Evolutionary conservation across 1,140 invertebrate genomes (phyloP).

Genomic region (Drosophila tropicalis): DNA sequence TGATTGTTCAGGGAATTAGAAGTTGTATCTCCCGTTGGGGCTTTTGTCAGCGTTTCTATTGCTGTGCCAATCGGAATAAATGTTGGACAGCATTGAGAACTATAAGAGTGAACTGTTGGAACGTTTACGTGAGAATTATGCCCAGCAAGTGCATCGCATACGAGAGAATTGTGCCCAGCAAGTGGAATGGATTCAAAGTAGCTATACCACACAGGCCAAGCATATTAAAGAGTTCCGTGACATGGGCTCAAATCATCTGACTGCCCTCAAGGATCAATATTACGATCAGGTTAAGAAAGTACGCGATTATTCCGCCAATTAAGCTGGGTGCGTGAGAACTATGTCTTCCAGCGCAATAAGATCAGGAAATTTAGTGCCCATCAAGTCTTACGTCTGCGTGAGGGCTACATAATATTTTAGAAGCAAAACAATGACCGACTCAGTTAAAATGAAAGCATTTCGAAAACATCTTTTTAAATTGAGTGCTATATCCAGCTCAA

Average conservation of each 20-base stretch:
- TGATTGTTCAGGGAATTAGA: slow-evolving; percentile 90
- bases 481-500: too few relatives aligned
- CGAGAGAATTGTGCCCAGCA: slow-evolving; percentile 96
- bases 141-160: slow-evolving; percentile 93
- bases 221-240: slow-evolving; percentile 95
- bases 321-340: slow-evolving; percentile 96
- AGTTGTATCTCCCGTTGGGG: slow-evolving; percentile 88
- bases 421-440: too few relatives aligned
- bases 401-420: too few relatives aligned
- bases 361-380: slow-evolving; percentile 97
- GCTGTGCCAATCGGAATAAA: slow-evolving; percentile 86
- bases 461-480: too few relatives aligned
- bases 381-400: slow-evolving; percentile 93
- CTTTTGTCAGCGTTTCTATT: slow-evolving; percentile 86
- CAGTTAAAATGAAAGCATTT: too few relatives aligned
- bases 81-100: slow-evolving; percentile 94
- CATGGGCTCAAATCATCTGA: slow-evolving; percentile 94
- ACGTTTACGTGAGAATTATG: slow-evolving; percentile 94
- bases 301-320: slow-evolving; percentile 95
- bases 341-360: slow-evolving; percentile 96
- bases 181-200: slow-evolving; percentile 96
- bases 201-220: slow-evolving; percentile 93
- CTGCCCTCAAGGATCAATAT: slow-evolving; percentile 94
- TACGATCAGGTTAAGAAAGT: slow-evolving; percentile 94
- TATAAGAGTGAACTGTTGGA: slow-evolving; percentile 95